Base-by-base conservation (phyloP, 2,797 vertebrate genomes). In the Tragelaphus eurycerus region DNA sequence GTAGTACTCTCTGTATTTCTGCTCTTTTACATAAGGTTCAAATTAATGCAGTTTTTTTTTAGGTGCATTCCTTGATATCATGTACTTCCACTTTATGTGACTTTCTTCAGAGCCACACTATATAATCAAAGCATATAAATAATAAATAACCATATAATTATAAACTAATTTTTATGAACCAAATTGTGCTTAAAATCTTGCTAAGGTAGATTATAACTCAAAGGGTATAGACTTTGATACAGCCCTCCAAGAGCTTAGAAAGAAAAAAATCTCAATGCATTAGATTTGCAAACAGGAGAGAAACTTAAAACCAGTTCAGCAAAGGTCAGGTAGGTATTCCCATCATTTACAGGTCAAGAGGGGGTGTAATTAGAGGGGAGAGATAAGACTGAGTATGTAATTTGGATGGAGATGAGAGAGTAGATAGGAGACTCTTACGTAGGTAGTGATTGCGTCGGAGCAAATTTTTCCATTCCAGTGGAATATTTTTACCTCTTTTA, bases 271-370 rank as follows among this genome's bases (percentile, higher is more conserved):
- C 48, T 90, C 60, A 91, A 64, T 78, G 86, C 50, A 86, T 96
- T 96, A 96, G 79, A 97, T 96, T 96, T 97, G 90, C 93, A 84
- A 97, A 97, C n/a, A 78, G 67, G 85, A 92, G 91, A 89, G 95
- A 97, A 96, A 97, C 76, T 96, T 97, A 95, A 97, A 98, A 96
- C 96, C 94, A 96, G 96, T 96, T 97, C 89, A 89, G 59, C 96
- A 97, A 97, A 98, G 96, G 98, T 97, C 97, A 98, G 84, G 0
- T 48, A 97, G 94, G 93, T 93, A 95, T 87, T 96, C 95, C 91
- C 97, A 92, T 97, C 95, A 96, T 96, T 98, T 97, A 96, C 97
- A 97, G 93, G 96, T 98, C 97, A 97, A 96, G 94, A 97, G 86
- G 89, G 78, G 89, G 91, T 97, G 43, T 97, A 97, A 97, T 98